Percentiles rank a stretch among this genome's conserved stretches.
Evolutionary conservation across 2,888 invertebrate genomes (phyloP).

Genomic region (Agonopterix arenella): DNA sequence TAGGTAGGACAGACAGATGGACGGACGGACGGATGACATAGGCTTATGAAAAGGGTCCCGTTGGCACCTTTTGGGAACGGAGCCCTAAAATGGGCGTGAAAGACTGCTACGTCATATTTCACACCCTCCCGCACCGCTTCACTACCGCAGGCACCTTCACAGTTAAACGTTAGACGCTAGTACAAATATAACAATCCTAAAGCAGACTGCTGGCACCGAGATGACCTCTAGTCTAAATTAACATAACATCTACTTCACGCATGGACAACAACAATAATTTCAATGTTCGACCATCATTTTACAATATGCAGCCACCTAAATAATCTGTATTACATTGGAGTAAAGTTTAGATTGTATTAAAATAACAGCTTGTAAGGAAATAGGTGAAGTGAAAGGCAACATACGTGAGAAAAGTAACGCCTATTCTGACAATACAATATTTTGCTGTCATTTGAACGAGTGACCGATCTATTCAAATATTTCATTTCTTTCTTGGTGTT

Average conservation of each 20-base stretch:
- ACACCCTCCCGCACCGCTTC: no score
- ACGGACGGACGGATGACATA: no score
- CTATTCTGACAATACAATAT: constrained; percentile 69
- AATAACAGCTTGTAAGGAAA: constrained; percentile 46
- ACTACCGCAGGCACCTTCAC: no score
- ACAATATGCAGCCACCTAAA: constrained; percentile 5
- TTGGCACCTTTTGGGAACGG: no score
- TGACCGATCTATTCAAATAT: constrained; percentile 71
- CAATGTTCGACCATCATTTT: constrained; percentile 31
- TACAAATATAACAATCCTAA: not conserved
- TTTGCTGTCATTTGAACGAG: constrained; percentile 61
- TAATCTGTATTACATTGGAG: constrained; percentile 13
- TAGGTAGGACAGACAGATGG: no score
- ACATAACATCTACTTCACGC: constrained; percentile 62
- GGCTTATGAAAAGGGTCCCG: no score
- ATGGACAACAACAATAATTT: constrained; percentile 68
- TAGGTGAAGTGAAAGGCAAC: constrained; percentile 66
- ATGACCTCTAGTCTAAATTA: constrained; percentile 72
- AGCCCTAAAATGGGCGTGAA: no score
- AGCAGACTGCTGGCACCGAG: constrained; percentile 16
- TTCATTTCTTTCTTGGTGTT: constrained; percentile 32
- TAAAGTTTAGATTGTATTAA: constrained; percentile 31
- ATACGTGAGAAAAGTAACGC: constrained; percentile 69
- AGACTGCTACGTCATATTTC: no score
- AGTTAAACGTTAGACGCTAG: no score